phyloP scores from a whole-genome alignment of 1,140 invertebrate species.

The Wasmannia auropunctata region DNA sequence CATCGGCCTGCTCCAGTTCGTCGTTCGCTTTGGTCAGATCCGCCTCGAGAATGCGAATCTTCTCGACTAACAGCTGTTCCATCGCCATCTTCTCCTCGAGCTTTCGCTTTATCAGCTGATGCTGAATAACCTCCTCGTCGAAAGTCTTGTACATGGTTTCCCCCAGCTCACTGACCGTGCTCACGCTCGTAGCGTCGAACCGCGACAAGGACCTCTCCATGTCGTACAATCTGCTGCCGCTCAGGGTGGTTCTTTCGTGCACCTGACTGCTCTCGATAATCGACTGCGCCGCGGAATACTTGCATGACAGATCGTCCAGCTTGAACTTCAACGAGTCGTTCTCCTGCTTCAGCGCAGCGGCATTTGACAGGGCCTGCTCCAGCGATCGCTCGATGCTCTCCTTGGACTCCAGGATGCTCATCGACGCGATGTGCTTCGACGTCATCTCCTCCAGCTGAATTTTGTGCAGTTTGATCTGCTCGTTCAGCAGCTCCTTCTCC shows the following conservation, averaged over 20 bases:
- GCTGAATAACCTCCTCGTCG: constrained; percentile 78
- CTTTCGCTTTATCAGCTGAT: constrained; percentile 76
- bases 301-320: constrained; percentile 76
- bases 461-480: constrained; percentile 80
- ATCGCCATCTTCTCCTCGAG: constrained; percentile 79
- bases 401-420: constrained; percentile 80
- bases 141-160: constrained; percentile 81
- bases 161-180: constrained; percentile 75
- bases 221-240: constrained; percentile 69
- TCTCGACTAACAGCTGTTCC: constrained; percentile 75
- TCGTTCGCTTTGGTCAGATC: constrained; percentile 70
- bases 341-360: constrained; percentile 75
- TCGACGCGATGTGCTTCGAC: constrained; percentile 78
- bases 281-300: constrained; percentile 75
- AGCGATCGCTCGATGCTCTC: constrained; percentile 82
- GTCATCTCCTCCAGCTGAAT: constrained; percentile 81
- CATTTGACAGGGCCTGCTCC: constrained; percentile 78
- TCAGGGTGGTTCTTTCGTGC: constrained; percentile 74
- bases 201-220: constrained; percentile 76
- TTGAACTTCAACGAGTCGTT: constrained; percentile 78
- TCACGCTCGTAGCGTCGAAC: constrained; percentile 76
- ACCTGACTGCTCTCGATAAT: constrained; percentile 75
- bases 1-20: constrained; percentile 77
- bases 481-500: constrained; percentile 77
- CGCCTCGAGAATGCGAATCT: constrained; percentile 76